These are phyloP conservation scores for Cryptosula pallasiana DNA, from an alignment of 2,888 invertebrate species.

Conservation along the genomic window DNA sequence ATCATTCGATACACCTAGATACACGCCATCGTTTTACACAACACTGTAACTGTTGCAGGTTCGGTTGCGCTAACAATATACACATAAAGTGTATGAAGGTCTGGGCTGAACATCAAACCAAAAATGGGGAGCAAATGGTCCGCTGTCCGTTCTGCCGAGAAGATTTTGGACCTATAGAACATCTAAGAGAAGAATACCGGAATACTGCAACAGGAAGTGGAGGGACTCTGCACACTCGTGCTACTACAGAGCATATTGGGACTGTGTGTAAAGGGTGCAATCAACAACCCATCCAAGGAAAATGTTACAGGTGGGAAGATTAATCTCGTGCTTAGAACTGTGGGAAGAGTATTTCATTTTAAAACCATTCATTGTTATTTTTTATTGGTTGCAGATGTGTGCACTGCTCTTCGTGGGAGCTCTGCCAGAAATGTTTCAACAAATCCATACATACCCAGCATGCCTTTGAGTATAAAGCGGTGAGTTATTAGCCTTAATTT, in stretches of 20 bases:
- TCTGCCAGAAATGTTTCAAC: constrained; percentile 52
- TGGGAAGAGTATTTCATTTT: too few relatives aligned
- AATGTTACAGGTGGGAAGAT: constrained; percentile 46
- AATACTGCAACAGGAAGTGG: constrained; percentile 35
- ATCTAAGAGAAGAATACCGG: constrained; percentile 44
- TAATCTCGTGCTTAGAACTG: too few relatives aligned
- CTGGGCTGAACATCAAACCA: constrained; percentile 52
- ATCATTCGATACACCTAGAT: too few relatives aligned
- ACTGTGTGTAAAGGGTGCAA: constrained; percentile 43
- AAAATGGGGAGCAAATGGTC: constrained; percentile 39
- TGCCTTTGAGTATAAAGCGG: constrained; percentile 49
- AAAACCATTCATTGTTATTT: too few relatives aligned
- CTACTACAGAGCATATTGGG: constrained; percentile 41
- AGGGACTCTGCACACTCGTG: constrained; percentile 30
- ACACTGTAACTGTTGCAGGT: constrained; percentile 39
- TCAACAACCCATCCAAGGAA: constrained; percentile 45
- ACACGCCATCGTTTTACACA: too few relatives aligned
- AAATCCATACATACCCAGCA: constrained; percentile 47
- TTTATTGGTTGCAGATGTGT: constrained; percentile 39
- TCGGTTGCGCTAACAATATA: constrained; percentile 53
- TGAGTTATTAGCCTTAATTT: constrained; percentile 33
- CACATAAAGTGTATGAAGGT: constrained; percentile 55
- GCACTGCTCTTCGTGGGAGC: constrained; percentile 42
- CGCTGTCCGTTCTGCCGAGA: constrained; percentile 54
- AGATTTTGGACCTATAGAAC: constrained; percentile 49